Conservation (phyloP, 2,797 vertebrate genomes). For the Girardinus metallicus region DNA sequence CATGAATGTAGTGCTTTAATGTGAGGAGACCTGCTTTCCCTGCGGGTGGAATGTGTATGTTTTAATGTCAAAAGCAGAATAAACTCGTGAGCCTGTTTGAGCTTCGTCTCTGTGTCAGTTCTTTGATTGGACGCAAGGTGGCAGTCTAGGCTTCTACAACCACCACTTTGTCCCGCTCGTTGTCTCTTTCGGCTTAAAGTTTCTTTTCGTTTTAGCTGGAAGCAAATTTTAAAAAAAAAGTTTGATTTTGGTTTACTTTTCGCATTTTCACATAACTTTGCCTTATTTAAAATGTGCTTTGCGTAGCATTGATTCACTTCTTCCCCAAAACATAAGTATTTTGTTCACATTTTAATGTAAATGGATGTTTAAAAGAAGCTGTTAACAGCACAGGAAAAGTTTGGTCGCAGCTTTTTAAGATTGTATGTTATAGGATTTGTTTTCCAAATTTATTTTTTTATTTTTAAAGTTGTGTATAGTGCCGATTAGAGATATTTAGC, state of each 20-base stretch:
- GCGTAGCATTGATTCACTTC: not conserved
- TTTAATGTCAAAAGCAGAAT: slow-evolving; percentile 38
- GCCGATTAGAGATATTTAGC: not conserved
- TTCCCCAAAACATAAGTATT: not conserved
- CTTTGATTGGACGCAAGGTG: slow-evolving; percentile 37
- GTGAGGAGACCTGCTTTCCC: slow-evolving; percentile 31
- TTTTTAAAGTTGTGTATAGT: not conserved
- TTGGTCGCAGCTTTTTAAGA: not conserved
- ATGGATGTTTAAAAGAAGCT: not conserved
- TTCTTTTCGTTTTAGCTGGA: not conserved
- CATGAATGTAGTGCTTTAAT: slow-evolving; percentile 39
- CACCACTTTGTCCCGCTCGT: not conserved
- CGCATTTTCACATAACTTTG: not conserved
- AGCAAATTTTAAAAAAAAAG: not conserved
- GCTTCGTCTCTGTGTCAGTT: slow-evolving; percentile 17
- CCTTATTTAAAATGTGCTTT: not conserved
- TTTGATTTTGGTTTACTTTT: not conserved
- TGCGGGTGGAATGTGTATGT: slow-evolving; percentile 42
- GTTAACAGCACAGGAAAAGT: not conserved
- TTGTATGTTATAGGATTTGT: not conserved
- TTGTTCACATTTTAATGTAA: not conserved
- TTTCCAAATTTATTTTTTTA: not conserved
- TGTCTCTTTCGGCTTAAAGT: not conserved
- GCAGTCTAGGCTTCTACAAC: slow-evolving; percentile 26
- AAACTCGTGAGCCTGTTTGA: slow-evolving; percentile 30